Percentiles rank a stretch among this genome's conserved stretches.
Conservation (phyloP, 1,140 invertebrate species). For the Leptoteleia sp. region DNA sequence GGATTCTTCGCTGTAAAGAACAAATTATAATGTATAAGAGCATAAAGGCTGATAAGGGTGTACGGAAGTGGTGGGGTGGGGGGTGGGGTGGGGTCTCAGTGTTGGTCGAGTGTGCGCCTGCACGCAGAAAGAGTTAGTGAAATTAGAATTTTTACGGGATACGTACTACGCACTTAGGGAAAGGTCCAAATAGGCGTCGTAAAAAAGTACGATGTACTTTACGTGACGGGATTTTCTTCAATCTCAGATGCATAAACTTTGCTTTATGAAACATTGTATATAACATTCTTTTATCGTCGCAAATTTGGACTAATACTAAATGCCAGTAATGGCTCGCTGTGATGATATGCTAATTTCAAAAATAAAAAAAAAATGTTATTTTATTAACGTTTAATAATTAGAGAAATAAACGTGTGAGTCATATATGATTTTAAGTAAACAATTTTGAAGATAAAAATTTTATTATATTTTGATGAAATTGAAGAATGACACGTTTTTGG, state of each 20-base stretch:
- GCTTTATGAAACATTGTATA: slow-evolving; percentile 30
- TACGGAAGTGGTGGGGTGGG: slow-evolving; percentile 33
- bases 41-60: slow-evolving; percentile 56
- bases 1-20: slow-evolving; percentile 54
- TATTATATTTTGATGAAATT: too few relatives aligned
- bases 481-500: too few relatives aligned
- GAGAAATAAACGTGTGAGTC: too few relatives aligned
- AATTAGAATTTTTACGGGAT: slow-evolving; percentile 65
- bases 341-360: too few relatives aligned
- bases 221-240: slow-evolving; percentile 59
- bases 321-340: too few relatives aligned
- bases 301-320: background rate
- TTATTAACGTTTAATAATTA: too few relatives aligned
- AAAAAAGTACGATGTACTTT: slow-evolving; percentile 60
- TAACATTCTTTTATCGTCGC: slow-evolving; percentile 10
- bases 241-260: slow-evolving; percentile 35
- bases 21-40: slow-evolving; percentile 61
- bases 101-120: slow-evolving; percentile 34
- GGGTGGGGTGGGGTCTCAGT: too few relatives aligned
- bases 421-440: too few relatives aligned
- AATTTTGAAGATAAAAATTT: too few relatives aligned
- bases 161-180: slow-evolving; percentile 36
- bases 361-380: too few relatives aligned
- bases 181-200: slow-evolving; percentile 53
- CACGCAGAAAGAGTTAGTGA: slow-evolving; percentile 51